phyloP scores from a whole-genome alignment of 2,888 invertebrate genomes.

The Drosophila anceps region DNA sequence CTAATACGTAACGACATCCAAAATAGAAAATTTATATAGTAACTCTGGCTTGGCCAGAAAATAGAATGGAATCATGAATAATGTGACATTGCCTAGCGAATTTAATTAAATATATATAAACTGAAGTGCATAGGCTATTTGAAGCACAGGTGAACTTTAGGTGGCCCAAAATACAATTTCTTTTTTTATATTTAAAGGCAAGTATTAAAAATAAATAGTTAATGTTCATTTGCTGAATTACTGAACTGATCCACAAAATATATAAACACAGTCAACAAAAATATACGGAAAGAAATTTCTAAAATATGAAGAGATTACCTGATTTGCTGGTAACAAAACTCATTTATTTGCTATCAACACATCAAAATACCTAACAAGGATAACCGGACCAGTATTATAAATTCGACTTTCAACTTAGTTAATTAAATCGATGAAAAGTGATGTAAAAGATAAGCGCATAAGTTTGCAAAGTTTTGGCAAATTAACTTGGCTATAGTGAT shows the following conservation, averaged over 20 bases:
- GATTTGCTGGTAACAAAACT: too few species aligned
- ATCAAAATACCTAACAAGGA: not conserved
- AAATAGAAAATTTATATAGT: constrained; percentile 25
- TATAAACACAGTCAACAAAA: too few species aligned
- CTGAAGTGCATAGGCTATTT: not conserved
- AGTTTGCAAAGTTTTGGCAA: constrained; percentile 19
- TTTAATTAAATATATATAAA: not conserved
- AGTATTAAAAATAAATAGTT: too few species aligned
- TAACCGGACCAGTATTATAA: not conserved
- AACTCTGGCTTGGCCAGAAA: not conserved
- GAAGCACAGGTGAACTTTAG: not conserved
- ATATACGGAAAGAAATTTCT: too few species aligned
- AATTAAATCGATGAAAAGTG: constrained; percentile 4
- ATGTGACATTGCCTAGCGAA: not conserved
- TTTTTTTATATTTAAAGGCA: too few species aligned
- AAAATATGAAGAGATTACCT: too few species aligned
- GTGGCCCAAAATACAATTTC: too few species aligned
- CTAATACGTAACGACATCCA: constrained; percentile 32
- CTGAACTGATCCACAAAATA: too few species aligned
- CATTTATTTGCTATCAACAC: not conserved
- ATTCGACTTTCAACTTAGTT: not conserved
- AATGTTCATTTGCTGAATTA: too few species aligned
- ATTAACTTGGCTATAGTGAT: constrained; percentile 19
- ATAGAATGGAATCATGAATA: not conserved
- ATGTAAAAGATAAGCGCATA: not conserved